Percentiles rank a stretch among this genome's conserved stretches.
Evolutionary conservation across 2,797 vertebrate species (phyloP).

Genomic region (Bovichtus variegatus): DNA sequence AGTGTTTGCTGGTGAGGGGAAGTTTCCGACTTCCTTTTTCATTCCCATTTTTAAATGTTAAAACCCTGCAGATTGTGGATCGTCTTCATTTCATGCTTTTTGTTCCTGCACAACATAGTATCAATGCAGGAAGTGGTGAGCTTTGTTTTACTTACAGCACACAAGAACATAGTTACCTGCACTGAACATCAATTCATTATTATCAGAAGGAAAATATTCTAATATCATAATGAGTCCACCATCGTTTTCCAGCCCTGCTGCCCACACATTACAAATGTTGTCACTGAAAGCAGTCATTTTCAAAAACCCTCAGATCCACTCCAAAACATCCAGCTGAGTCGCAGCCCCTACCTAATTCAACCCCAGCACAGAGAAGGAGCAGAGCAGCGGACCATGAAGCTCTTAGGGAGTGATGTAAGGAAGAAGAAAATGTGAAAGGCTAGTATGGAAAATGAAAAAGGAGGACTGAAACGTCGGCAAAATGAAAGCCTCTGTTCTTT

Average conservation of each 20-base stretch:
- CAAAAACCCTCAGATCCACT: slow-evolving; percentile 49
- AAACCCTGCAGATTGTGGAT: neutral
- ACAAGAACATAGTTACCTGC: neutral
- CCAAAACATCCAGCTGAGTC: slow-evolving; percentile 48
- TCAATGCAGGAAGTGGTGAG: neutral
- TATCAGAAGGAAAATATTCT: neutral
- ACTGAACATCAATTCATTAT: neutral
- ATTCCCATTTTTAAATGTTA: neutral
- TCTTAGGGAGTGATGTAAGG: slow-evolving; percentile 58
- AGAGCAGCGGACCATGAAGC: slow-evolving; percentile 50
- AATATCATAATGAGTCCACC: neutral
- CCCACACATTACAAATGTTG: neutral
- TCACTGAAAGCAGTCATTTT: slow-evolving; percentile 41
- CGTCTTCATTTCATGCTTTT: neutral
- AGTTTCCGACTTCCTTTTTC: neutral
- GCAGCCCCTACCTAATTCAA: slow-evolving; percentile 56
- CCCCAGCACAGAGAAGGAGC: slow-evolving; percentile 38
- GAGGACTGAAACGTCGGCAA: slow-evolving; percentile 41
- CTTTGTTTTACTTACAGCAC: neutral
- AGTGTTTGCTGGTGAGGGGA: neutral
- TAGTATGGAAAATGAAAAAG: slow-evolving; percentile 55
- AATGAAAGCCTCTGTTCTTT: slow-evolving; percentile 55
- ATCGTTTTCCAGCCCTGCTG: neutral
- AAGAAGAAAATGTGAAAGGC: slow-evolving; percentile 61
- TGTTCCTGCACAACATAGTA: neutral